These are phyloP conservation scores for Stenodema calcarata DNA, from an alignment of 2,888 invertebrate species.

Conservation along the genomic window DNA sequence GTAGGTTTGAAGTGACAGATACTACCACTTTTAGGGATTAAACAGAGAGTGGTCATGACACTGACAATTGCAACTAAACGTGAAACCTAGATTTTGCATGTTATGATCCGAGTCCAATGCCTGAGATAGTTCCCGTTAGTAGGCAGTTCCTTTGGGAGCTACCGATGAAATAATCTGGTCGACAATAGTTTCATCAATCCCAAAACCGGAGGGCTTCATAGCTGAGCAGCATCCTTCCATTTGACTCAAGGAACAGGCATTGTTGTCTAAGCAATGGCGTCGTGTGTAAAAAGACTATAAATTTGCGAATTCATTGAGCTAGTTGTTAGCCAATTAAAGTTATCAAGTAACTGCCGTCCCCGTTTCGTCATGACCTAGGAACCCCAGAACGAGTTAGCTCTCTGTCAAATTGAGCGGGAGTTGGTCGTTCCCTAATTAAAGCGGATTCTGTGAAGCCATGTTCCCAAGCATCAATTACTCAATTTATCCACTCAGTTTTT, in stretches of 20 bases:
- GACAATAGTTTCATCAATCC: no score
- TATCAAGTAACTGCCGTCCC: constrained; percentile 8
- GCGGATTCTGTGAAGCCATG: background rate
- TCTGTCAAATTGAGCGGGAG: background rate
- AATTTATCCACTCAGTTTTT: background rate
- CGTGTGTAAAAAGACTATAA: background rate
- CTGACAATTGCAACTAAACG: no score
- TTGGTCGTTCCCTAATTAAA: background rate
- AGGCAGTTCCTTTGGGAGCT: no score
- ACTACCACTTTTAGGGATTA: no score
- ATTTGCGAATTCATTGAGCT: constrained; percentile 23
- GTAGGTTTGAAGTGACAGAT: no score
- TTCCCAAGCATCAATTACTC: background rate
- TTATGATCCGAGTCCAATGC: no score
- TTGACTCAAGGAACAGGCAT: background rate
- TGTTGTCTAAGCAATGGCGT: background rate
- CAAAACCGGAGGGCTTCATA: no score
- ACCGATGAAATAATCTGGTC: no score
- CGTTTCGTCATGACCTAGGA: constrained; percentile 30
- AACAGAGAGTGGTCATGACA: no score
- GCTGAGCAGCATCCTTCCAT: no score
- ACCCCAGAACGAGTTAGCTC: constrained; percentile 1
- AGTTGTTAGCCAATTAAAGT: constrained; percentile 25
- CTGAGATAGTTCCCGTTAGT: no score
- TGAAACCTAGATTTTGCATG: no score